Evolutionary conservation across 1,140 invertebrate species (phyloP).

Genomic region (Subanguina moxae): DNA sequence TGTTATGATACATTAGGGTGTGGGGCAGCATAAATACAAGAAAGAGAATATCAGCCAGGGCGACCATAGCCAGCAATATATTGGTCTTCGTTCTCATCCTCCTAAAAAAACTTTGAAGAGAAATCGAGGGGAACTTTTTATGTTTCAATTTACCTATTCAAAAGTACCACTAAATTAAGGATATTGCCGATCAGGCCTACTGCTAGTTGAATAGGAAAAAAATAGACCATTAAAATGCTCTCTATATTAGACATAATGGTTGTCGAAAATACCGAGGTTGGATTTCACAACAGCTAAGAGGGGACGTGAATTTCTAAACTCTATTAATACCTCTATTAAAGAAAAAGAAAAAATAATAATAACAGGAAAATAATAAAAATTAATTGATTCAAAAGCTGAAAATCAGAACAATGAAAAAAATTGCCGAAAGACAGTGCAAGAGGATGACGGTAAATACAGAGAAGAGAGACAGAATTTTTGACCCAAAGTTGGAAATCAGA

Average conservation of each 20-base stretch:
- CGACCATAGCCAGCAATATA: constrained; percentile 40
- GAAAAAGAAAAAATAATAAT: too few species aligned
- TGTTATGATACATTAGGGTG: constrained; percentile 32
- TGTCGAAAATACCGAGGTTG: too few species aligned
- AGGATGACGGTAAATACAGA: too few species aligned
- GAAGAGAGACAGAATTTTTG: too few species aligned
- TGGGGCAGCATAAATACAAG: constrained; percentile 47
- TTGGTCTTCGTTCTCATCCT: constrained; percentile 46
- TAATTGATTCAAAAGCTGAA: too few species aligned
- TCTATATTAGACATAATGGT: constrained; percentile 10
- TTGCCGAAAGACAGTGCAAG: too few species aligned
- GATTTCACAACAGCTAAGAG: too few species aligned
- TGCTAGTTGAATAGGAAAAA: constrained; percentile 38
- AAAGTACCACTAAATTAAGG: constrained; percentile 42
- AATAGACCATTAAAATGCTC: constrained; percentile 43
- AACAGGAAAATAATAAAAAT: too few species aligned
- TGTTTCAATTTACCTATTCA: constrained; percentile 43
- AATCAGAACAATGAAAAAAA: too few species aligned
- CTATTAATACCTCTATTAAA: too few species aligned
- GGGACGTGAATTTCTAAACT: too few species aligned
- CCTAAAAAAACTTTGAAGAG: constrained; percentile 27
- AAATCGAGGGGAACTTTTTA: constrained; percentile 13
- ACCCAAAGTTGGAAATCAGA: too few species aligned
- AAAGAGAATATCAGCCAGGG: constrained; percentile 44
- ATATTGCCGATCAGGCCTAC: constrained; percentile 41